Conservation (phyloP, 2,797 vertebrate species). For the Eospalax fontanierii region DNA sequence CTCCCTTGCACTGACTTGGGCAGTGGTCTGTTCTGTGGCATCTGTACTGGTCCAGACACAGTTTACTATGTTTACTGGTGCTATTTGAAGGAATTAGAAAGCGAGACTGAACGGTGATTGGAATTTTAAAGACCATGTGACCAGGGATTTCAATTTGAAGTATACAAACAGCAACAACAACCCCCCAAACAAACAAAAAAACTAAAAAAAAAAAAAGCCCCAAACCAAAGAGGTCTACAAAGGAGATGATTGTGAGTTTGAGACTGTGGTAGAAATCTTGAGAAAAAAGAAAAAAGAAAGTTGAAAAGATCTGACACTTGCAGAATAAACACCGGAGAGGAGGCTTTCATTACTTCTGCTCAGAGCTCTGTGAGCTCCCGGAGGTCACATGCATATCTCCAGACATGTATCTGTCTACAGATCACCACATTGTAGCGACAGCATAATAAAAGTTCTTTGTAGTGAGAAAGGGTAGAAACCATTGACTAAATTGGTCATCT, state of each 20-base stretch:
- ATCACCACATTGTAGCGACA: neutral
- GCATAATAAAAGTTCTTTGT: neutral
- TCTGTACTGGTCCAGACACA: neutral
- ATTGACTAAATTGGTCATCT: neutral
- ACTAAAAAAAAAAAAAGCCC: too few species aligned
- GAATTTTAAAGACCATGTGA: neutral
- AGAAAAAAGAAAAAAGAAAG: neutral
- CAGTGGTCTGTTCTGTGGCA: neutral
- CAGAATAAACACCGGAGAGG: neutral
- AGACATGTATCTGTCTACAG: neutral
- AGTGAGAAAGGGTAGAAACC: neutral
- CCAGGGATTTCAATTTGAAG: neutral
- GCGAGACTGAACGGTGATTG: neutral
- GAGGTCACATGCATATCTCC: neutral
- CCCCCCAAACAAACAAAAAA: neutral
- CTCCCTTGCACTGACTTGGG: neutral
- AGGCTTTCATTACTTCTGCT: neutral
- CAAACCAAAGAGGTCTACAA: neutral
- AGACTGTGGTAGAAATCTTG: neutral
- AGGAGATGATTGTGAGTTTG: neutral
- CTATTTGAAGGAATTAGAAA: neutral
- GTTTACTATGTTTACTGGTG: neutral
- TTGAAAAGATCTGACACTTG: neutral
- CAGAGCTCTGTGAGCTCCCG: neutral
- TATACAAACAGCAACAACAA: neutral